Evolutionary conservation across 1,140 invertebrate species (phyloP).

Genomic region (Drosophila gunungcola): DNA sequence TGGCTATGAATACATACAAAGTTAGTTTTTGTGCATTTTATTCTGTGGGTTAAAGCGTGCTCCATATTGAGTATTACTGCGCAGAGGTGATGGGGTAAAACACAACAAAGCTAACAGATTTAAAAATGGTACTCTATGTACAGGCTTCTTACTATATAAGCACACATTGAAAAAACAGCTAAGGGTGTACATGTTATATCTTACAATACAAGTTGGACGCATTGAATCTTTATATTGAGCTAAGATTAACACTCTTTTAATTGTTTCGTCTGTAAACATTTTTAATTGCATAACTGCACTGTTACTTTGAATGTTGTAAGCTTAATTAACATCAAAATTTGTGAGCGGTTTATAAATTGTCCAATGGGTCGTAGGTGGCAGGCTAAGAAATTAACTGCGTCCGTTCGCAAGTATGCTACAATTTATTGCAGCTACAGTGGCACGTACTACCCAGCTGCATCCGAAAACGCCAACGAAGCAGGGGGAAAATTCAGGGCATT

Average conservation of each 20-base stretch:
- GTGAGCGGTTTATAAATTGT: slow-evolving; percentile 51
- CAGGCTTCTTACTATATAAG: slow-evolving; percentile 26
- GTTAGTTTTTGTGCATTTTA: slow-evolving; percentile 22
- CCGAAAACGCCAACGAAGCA: slow-evolving; percentile 14
- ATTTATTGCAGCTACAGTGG: slow-evolving; percentile 64
- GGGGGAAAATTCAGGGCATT: slow-evolving; percentile 11
- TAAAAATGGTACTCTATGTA: slow-evolving; percentile 11
- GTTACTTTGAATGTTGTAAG: slow-evolving; percentile 15
- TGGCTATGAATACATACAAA: slow-evolving; percentile 28
- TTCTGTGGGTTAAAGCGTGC: slow-evolving; percentile 44
- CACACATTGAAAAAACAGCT: slow-evolving; percentile 18
- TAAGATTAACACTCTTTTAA: background rate
- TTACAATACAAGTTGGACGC: slow-evolving; percentile 21
- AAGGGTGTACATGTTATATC: slow-evolving; percentile 3
- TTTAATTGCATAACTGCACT: slow-evolving; percentile 2
- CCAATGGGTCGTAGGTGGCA: slow-evolving; percentile 41
- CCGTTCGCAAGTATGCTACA: slow-evolving; percentile 59
- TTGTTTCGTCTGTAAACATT: background rate
- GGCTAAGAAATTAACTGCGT: slow-evolving; percentile 57
- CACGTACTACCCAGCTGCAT: slow-evolving; percentile 51
- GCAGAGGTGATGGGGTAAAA: slow-evolving; percentile 23
- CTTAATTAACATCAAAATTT: slow-evolving; percentile 57
- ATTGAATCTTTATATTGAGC: background rate
- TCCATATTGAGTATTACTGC: slow-evolving; percentile 2
- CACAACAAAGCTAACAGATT: slow-evolving; percentile 30